Conservation (phyloP, 2,888 invertebrate species). For the Arrhopalites spinosus region DNA sequence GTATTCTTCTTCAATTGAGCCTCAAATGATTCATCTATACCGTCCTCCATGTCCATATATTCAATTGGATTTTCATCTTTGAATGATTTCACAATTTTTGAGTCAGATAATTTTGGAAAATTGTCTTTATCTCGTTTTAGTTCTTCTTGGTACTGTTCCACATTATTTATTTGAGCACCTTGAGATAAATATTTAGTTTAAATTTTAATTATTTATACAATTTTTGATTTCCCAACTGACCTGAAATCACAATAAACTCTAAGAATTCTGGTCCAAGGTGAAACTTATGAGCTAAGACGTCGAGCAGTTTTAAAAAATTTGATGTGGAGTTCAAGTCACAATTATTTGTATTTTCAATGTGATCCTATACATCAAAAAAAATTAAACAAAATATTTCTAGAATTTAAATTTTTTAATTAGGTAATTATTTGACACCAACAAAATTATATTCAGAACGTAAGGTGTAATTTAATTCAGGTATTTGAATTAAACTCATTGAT, state of each 20-base stretch:
- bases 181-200: no score
- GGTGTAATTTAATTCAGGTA: conserved; percentile 18
- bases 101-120: not conserved
- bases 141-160: conserved; percentile 16
- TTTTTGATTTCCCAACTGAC: not conserved
- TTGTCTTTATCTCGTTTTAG: not conserved
- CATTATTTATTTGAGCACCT: conserved; percentile 24
- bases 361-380: not conserved
- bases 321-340: conserved; percentile 28
- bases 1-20: no score
- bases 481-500: not conserved
- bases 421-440: not conserved
- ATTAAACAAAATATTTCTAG: not conserved
- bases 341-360: not conserved
- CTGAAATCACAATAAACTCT: conserved; percentile 3
- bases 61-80: conserved; percentile 2
- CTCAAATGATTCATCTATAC: no score
- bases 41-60: conserved; percentile 3
- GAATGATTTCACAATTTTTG: not conserved
- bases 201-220: not conserved
- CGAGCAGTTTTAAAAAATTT: conserved; percentile 16
- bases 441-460: conserved; percentile 22
- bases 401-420: not conserved
- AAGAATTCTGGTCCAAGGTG: conserved; percentile 10
- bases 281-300: conserved; percentile 20